Percentiles rank a stretch among this genome's conserved stretches.
These are phyloP conservation scores for Apocrypta bakeri DNA, from an alignment of 1,140 invertebrate species.

Conservation along the genomic window DNA sequence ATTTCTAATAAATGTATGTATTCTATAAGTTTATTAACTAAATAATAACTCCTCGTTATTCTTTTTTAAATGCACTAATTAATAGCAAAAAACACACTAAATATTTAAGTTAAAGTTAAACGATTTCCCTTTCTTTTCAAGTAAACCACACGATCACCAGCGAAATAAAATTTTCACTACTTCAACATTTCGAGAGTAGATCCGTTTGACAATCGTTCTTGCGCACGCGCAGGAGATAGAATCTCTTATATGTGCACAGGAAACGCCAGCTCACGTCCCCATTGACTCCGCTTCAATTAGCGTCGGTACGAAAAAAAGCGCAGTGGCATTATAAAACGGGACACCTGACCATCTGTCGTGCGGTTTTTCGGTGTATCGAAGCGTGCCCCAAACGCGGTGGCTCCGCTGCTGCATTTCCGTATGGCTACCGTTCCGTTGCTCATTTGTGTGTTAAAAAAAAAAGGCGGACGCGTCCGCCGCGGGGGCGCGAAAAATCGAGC, in stretches of 20 bases:
- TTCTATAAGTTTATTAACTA: too few species aligned
- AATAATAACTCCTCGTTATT: too few species aligned
- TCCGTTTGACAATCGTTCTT: neutral
- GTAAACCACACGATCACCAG: too few species aligned
- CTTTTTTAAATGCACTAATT: too few species aligned
- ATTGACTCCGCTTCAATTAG: slow-evolving; percentile 52
- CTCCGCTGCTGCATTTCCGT: neutral
- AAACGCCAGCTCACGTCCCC: neutral
- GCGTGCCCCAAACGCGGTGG: neutral
- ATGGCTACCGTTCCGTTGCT: slow-evolving; percentile 9
- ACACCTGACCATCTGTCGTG: slow-evolving; percentile 56
- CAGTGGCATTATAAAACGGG: slow-evolving; percentile 40
- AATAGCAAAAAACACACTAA: too few species aligned
- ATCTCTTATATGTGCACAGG: neutral
- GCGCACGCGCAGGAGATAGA: slow-evolving; percentile 5
- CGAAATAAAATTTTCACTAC: too few species aligned
- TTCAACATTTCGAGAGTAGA: too few species aligned
- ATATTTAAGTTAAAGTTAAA: too few species aligned
- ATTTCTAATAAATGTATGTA: too few species aligned
- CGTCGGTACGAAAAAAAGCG: slow-evolving; percentile 51
- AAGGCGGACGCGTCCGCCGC: neutral
- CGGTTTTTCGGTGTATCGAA: slow-evolving; percentile 3
- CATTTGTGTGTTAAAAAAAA: neutral
- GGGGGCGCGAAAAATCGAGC: slow-evolving; percentile 30
- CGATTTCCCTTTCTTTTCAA: too few species aligned